Conservation (phyloP, 2,888 invertebrate species). For the Eurois occulta region DNA sequence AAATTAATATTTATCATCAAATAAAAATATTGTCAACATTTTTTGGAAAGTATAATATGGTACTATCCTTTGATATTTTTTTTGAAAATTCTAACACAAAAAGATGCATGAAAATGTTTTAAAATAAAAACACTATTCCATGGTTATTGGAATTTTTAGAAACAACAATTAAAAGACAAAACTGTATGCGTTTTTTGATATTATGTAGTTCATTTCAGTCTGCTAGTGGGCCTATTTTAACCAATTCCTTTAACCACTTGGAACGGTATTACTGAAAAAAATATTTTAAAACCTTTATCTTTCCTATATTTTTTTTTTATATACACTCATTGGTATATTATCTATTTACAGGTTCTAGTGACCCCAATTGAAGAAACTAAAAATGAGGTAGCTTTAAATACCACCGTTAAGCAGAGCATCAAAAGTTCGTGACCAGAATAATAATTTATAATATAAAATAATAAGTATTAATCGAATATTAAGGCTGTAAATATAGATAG, state of each 20-base stretch:
- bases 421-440: conserved; percentile 78
- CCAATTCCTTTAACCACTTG: not conserved
- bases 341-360: conserved; percentile 80
- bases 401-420: conserved; percentile 78
- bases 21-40: too few species aligned
- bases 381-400: conserved; percentile 76
- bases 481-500: conserved; percentile 77
- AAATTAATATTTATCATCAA: too few species aligned
- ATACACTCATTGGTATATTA: conserved; percentile 11
- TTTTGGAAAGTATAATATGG: too few species aligned
- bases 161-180: too few species aligned
- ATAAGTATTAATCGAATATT: conserved; percentile 72
- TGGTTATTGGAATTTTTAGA: too few species aligned
- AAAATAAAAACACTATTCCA: too few species aligned
- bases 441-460: conserved; percentile 35
- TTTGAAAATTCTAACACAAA: too few species aligned
- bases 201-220: not conserved
- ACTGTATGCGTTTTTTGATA: too few species aligned
- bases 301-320: too few species aligned
- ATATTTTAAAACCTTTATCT: not conserved
- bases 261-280: not conserved
- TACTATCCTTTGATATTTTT: too few species aligned
- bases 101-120: too few species aligned
- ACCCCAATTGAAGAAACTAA: conserved; percentile 79
- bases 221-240: not conserved